phyloP scores from a whole-genome alignment of 35 echinoderm and acorn worm species.

The Nesometra sesokonis region DNA sequence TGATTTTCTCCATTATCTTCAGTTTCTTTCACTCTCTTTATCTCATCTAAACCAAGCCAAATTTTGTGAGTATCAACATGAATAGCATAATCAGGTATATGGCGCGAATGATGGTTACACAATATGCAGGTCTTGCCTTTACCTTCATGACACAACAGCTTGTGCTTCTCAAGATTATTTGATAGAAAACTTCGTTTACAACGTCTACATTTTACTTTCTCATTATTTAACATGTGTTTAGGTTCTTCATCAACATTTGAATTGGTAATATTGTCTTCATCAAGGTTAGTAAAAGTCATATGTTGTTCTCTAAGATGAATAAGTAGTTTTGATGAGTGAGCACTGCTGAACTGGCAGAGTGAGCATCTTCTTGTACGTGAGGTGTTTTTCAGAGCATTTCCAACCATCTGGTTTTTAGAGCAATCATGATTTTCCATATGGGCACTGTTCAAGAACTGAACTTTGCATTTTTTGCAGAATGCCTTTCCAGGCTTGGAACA shows the following conservation, averaged over 20 bases:
- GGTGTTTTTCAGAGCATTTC: not conserved
- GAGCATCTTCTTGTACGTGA: not conserved
- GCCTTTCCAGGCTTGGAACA: not conserved
- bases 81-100: slow-evolving; percentile 61
- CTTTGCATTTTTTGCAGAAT: not conserved
- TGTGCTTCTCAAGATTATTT: not conserved
- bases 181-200: not conserved
- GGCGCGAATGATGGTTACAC: slow-evolving; percentile 71
- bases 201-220: not conserved
- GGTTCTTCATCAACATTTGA: not conserved
- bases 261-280: not conserved
- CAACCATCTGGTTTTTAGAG: not conserved
- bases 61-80: slow-evolving; percentile 85
- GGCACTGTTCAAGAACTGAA: not conserved
- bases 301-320: not conserved
- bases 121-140: slow-evolving; percentile 33
- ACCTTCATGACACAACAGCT: not conserved
- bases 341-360: not conserved
- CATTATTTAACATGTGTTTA: not conserved
- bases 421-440: not conserved
- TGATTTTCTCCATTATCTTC: not conserved
- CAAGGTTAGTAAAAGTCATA: not conserved
- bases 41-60: slow-evolving; percentile 49
- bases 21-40: not conserved
- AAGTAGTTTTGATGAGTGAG: not conserved